These are phyloP conservation scores for Ophiothrix spiculata DNA, from an alignment of 35 echinoderm and acorn worm species.

Conservation along the genomic window DNA sequence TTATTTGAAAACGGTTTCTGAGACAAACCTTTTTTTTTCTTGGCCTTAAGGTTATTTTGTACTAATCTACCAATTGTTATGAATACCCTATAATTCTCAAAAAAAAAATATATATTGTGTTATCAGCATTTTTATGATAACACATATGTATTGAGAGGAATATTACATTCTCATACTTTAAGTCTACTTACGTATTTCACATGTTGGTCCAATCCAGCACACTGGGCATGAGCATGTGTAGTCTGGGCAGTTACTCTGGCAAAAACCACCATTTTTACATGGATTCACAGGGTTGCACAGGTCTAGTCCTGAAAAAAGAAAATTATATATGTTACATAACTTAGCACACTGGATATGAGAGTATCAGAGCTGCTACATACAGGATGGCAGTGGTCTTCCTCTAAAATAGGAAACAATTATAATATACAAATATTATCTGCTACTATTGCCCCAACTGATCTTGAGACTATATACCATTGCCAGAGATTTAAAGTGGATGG, in stretches of 20 bases:
- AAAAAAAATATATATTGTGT: too few relatives aligned
- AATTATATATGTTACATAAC: neutral
- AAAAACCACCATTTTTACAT: conserved; percentile 68
- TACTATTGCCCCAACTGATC: neutral
- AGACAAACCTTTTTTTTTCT: too few relatives aligned
- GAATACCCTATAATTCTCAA: too few relatives aligned
- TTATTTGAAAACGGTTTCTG: too few relatives aligned
- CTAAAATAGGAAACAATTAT: neutral
- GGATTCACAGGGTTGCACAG: conserved; percentile 35
- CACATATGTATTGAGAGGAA: too few relatives aligned
- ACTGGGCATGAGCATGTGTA: conserved; percentile 36
- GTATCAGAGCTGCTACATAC: neutral
- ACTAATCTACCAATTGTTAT: too few relatives aligned
- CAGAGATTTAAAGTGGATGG: neutral
- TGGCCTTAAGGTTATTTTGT: too few relatives aligned
- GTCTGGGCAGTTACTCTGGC: conserved; percentile 21
- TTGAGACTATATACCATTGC: too few relatives aligned
- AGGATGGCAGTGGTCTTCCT: neutral
- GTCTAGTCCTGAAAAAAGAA: conserved; percentile 16
- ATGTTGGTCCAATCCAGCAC: conserved; percentile 35
- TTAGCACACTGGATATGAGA: neutral
- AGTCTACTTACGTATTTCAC: conserved; percentile 30
- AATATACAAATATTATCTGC: neutral
- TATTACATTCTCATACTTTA: too few relatives aligned
- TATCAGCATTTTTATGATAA: too few relatives aligned